These are phyloP conservation scores for Plemyria rubiginata DNA, from an alignment of 2,888 invertebrate species.

Conservation along the genomic window DNA sequence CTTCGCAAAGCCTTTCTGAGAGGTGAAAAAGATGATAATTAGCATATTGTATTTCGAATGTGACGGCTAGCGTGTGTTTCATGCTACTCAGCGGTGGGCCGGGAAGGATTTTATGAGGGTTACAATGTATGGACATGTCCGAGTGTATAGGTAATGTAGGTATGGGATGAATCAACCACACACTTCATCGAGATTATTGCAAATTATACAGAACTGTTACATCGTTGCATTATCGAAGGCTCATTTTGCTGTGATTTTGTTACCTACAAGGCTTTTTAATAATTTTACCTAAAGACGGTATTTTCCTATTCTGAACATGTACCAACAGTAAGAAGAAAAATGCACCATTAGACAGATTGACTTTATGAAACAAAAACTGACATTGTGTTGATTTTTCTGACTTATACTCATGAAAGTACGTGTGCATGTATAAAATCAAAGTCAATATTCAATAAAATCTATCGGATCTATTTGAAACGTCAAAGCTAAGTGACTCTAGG, in stretches of 20 bases:
- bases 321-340: no score
- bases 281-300: no score
- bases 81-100: conserved; percentile 79
- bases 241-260: background rate
- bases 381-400: no score
- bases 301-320: no score
- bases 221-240: background rate
- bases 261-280: background rate
- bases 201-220: background rate
- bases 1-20: conserved; percentile 79
- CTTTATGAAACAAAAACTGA: no score
- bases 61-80: conserved; percentile 77
- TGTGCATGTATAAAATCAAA: no score
- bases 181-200: conserved; percentile 16
- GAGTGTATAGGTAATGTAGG: conserved; percentile 6
- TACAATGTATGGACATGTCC: conserved; percentile 63
- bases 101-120: conserved; percentile 64
- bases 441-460: no score
- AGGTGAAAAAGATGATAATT: conserved; percentile 81
- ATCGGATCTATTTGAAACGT: no score
- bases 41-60: conserved; percentile 84
- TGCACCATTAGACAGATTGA: no score
- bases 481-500: no score
- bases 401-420: no score
- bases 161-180: conserved; percentile 14